A percentile compares a stretch with the other conserved stretches of the same genome.
phyloP scores from a whole-genome alignment of 2,113 vertebrate genomes.

The Hippocampus barbouri region DNA sequence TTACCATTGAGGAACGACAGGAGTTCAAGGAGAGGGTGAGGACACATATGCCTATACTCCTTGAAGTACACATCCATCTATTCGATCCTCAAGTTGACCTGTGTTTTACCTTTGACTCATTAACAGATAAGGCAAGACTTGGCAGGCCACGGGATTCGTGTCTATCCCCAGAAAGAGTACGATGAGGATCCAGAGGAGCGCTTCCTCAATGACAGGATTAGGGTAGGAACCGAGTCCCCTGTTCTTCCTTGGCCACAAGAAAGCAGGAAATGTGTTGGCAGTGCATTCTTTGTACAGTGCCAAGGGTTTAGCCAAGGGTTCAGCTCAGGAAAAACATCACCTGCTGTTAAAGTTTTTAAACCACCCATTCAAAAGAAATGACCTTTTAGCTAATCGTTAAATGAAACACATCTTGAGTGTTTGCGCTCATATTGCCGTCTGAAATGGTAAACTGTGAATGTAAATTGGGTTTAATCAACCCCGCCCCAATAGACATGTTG shows the following conservation, averaged over 20 bases:
- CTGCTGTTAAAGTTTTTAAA: not conserved
- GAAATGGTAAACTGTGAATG: not conserved
- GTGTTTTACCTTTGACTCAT: conserved; percentile 23
- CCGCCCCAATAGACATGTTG: too few species aligned
- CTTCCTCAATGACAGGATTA: conserved; percentile 82
- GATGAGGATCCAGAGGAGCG: conserved; percentile 85
- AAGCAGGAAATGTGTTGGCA: not conserved
- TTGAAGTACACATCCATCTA: not conserved
- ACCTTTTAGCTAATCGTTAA: too few species aligned
- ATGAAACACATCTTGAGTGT: not conserved
- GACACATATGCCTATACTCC: not conserved
- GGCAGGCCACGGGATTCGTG: conserved; percentile 77
- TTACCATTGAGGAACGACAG: conserved; percentile 84
- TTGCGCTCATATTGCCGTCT: not conserved
- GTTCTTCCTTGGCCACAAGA: not conserved
- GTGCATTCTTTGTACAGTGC: not conserved
- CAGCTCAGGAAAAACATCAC: not conserved
- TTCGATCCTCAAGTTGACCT: not conserved
- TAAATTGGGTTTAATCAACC: not conserved
- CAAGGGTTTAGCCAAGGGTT: not conserved
- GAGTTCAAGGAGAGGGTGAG: conserved; percentile 85
- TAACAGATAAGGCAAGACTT: conserved; percentile 87
- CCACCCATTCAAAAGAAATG: not conserved
- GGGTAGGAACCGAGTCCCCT: conserved; percentile 69
- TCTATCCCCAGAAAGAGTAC: conserved; percentile 86